Base-by-base conservation (phyloP, 2,888 invertebrate species). In the Hypena proboscidalis region DNA sequence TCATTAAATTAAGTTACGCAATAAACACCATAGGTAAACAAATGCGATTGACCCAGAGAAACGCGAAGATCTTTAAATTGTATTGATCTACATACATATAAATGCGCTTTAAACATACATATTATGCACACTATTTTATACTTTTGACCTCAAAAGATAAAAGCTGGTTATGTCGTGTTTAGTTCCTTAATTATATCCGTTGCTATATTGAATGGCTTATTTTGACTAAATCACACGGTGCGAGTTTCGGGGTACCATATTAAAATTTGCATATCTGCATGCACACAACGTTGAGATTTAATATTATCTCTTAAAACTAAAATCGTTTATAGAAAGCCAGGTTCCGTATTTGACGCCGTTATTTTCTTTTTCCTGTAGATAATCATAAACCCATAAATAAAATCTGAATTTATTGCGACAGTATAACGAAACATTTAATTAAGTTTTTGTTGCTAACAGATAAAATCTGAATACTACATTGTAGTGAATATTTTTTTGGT, bases 1-100 rank as follows among this genome's bases (percentile, higher is more conserved):
- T 35, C 35, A 25, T 26, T 36, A 17, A 27, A 35, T 19, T 10
- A n/a, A 11, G 19, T 35, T 19, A 35, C 20, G 35, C 35, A 35
- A 35, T 26, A 35, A 26, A 10, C 10, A 7, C 17, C 17, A 10
- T 19, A 9, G 27, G 27, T 27, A 27, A 27, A 8, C 6, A 27
- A 36, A 27, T 20, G n/a, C 8, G 14, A 13, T 13, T 9, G 6
- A 9, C 9, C 13, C 8, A 20, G 20, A 27, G 36, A 27, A 36
- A 36, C 13, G 11, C 9, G 19, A 15, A 27, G n/a, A 8, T 35
- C 19, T n/a, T 26, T 8, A 26, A 35, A 8, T 19, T 25, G 17
- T 20, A 9, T 35, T 26, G 35, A 19, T 19, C 35, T 13, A 35
- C 26, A 8, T 27, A 35, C 35, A 35, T 35, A 27, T n/a, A 19